These are phyloP conservation scores for Mythimna pallens DNA, from an alignment of 2,888 invertebrate genomes.

Conservation along the genomic window DNA sequence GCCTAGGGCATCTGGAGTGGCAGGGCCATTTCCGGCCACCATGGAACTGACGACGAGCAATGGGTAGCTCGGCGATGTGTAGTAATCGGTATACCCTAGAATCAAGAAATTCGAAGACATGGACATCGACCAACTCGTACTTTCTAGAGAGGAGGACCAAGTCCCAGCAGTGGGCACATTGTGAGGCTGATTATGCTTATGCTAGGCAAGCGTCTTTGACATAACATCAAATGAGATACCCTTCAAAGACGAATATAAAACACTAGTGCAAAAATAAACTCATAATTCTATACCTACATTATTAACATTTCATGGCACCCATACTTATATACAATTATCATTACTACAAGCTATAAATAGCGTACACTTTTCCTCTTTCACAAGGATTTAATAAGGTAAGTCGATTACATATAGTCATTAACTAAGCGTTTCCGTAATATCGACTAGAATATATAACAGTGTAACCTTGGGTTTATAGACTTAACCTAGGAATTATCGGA, in stretches of 20 bases:
- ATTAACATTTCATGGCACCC: conserved; percentile 26
- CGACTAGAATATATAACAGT: conserved; percentile 54
- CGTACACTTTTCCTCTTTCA: conserved; percentile 59
- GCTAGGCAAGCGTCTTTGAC: no score
- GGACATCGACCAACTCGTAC: no score
- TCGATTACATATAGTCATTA: conserved; percentile 48
- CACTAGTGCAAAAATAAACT: background rate
- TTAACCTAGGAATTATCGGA: conserved; percentile 43
- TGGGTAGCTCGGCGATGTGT: no score
- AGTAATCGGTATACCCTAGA: no score
- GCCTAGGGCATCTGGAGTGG: no score
- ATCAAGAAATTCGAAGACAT: no score
- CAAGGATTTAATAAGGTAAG: conserved; percentile 61
- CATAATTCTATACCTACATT: background rate
- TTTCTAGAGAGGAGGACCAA: no score
- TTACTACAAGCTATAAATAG: conserved; percentile 38
- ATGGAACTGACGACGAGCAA: no score
- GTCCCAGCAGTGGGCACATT: no score
- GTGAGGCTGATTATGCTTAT: no score
- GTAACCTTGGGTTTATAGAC: conserved; percentile 27
- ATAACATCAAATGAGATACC: no score
- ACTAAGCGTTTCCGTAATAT: conserved; percentile 52
- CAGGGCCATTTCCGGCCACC: no score
- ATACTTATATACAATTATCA: conserved; percentile 8
- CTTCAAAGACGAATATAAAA: background rate